Conservation (phyloP, 2,113 vertebrate species). For the Lagopus leucura region DNA sequence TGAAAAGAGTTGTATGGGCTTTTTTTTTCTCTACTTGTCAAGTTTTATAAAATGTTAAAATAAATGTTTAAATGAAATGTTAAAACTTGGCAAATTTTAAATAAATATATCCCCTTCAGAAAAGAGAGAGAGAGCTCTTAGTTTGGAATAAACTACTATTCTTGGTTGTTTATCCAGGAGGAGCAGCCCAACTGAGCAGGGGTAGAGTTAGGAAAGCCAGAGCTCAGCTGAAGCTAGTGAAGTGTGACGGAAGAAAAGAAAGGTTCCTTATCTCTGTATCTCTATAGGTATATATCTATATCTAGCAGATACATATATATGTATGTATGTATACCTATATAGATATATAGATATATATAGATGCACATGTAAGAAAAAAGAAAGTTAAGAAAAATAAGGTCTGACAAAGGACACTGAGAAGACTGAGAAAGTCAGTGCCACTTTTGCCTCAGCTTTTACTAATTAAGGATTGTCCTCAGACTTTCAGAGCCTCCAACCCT, state of each 20-base stretch:
- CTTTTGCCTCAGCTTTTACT: neutral
- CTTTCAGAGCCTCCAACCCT: neutral
- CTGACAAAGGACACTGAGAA: neutral
- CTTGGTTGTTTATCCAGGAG: neutral
- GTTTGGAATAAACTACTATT: neutral
- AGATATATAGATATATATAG: neutral
- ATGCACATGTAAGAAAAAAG: neutral
- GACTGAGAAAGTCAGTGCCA: accelerated
- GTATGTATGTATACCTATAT: neutral
- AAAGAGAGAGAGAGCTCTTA: neutral
- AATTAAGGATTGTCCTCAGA: neutral
- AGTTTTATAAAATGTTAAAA: neutral
- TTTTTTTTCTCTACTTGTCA: neutral
- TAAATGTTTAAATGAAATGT: too few relatives aligned
- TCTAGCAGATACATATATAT: neutral
- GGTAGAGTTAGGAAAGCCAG: neutral
- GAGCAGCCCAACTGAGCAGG: neutral
- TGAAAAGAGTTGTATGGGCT: neutral
- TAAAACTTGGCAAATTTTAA: neutral
- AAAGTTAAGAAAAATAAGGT: neutral
- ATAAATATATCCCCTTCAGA: neutral
- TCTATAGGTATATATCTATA: too few relatives aligned
- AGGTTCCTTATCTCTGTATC: neutral
- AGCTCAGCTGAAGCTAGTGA: neutral
- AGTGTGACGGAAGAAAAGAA: neutral